Conservation (phyloP, 2,113 vertebrate species). For the Ceyx margarethae region DNA sequence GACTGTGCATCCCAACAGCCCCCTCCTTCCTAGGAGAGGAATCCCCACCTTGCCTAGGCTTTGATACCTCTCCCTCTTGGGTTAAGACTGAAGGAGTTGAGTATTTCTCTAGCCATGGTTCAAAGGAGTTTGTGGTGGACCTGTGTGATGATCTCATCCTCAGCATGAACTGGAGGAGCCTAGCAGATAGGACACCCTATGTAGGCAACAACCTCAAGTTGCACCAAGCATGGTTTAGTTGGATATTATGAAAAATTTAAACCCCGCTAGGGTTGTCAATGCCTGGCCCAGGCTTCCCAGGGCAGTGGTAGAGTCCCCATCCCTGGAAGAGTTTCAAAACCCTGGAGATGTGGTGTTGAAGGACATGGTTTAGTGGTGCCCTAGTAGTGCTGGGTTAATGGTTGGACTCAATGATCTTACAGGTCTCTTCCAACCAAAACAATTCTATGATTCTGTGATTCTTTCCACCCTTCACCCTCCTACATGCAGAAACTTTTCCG, state of each 20-base stretch:
- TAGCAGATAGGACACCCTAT: neutral
- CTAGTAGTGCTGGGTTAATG: neutral
- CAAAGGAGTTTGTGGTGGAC: neutral
- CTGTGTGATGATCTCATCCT: neutral
- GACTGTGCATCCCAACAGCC: neutral
- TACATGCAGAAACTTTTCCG: neutral
- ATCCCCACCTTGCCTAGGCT: neutral
- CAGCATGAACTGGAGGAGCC: rapidly evolving
- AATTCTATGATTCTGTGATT: neutral
- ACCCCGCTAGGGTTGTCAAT: neutral
- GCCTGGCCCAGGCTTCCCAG: neutral
- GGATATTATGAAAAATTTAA: too few relatives aligned
- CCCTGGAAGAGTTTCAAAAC: neutral
- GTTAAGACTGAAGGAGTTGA: neutral
- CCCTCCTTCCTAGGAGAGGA: neutral
- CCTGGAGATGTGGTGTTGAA: neutral
- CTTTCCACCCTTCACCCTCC: neutral
- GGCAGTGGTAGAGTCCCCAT: neutral
- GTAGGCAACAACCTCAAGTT: neutral
- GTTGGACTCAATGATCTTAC: neutral
- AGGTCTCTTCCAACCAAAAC: neutral
- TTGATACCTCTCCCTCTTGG: neutral
- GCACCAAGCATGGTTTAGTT: neutral
- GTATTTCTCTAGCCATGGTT: neutral
- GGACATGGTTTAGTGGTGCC: neutral